phyloP scores from a whole-genome alignment of 2,888 invertebrate species.

The Endomychus coccineus region DNA sequence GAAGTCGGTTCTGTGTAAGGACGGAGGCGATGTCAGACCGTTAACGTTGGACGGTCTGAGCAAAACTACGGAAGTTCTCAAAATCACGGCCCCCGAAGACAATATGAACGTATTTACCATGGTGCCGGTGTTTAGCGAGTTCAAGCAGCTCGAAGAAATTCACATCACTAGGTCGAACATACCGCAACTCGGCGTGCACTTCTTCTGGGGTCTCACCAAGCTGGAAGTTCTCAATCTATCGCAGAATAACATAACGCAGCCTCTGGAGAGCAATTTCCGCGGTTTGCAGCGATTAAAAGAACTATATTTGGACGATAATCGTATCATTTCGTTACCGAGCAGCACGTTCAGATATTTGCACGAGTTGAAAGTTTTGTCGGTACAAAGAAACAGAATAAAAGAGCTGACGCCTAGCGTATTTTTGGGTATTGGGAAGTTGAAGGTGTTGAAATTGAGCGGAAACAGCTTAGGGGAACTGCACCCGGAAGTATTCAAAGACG shows the following conservation, averaged over 20 bases:
- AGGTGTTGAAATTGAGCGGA: conserved; percentile 61
- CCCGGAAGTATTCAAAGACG: conserved; percentile 69
- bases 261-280: conserved; percentile 66
- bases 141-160: conserved; percentile 57
- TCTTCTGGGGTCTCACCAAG: conserved; percentile 65
- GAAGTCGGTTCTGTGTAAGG: conserved; percentile 51
- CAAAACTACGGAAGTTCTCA: conserved; percentile 52
- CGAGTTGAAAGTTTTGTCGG: conserved; percentile 57
- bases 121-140: conserved; percentile 58
- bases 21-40: conserved; percentile 55
- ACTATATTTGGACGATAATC: conserved; percentile 67
- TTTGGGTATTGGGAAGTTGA: conserved; percentile 59
- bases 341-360: conserved; percentile 65
- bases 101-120: conserved; percentile 59
- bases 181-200: conserved; percentile 69
- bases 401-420: conserved; percentile 63
- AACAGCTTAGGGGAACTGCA: conserved; percentile 63
- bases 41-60: conserved; percentile 57
- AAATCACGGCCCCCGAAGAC: conserved; percentile 58
- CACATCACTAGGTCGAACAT: conserved; percentile 71
- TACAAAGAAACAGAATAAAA: conserved; percentile 62
- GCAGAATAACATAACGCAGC: conserved; percentile 66
- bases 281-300: conserved; percentile 64
- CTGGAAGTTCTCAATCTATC: conserved; percentile 60
- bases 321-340: conserved; percentile 69